These are phyloP conservation scores for Okapia johnstoni DNA, from an alignment of 2,113 vertebrate genomes.

Conservation along the genomic window DNA sequence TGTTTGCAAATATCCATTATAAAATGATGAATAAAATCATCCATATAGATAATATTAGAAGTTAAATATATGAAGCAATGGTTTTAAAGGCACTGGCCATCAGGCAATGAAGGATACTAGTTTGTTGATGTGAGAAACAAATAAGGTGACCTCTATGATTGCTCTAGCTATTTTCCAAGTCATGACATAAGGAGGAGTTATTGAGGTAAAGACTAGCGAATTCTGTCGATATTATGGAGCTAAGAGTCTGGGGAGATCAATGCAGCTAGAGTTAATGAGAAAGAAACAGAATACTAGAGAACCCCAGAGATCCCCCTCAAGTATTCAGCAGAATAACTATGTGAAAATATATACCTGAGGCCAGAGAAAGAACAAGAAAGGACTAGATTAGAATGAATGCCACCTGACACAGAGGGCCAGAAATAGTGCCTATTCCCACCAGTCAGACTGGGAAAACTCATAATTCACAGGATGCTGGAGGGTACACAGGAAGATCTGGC, in stretches of 20 bases:
- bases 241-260: background rate
- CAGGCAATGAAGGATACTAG: background rate
- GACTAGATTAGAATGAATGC: background rate
- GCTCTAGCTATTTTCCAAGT: background rate
- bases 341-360: background rate
- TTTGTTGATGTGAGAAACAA: background rate
- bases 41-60: background rate
- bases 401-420: background rate
- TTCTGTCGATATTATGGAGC: background rate
- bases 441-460: background rate
- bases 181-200: background rate
- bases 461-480: background rate
- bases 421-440: background rate
- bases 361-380: background rate
- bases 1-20: background rate
- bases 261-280: background rate
- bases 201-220: background rate
- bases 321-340: background rate
- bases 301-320: background rate
- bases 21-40: conserved; percentile 16
- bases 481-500: background rate
- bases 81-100: background rate
- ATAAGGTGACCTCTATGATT: background rate
- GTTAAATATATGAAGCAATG: background rate
- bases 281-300: background rate